phyloP scores from a whole-genome alignment of 2,113 vertebrate species.

The Opisthocomus hoazin region DNA sequence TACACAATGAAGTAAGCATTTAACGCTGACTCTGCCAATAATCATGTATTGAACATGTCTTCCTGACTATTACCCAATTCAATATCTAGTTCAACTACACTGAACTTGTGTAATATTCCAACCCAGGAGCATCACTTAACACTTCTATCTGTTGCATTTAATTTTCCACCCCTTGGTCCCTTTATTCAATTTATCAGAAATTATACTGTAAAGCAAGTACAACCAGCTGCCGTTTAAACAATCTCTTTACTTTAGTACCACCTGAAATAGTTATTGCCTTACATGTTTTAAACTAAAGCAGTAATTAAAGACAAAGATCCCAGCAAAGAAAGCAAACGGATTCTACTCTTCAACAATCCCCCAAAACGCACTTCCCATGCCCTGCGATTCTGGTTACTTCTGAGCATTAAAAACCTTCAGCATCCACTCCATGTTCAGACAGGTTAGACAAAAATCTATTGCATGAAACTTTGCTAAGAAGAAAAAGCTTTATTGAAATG shows the following conservation, averaged over 20 bases:
- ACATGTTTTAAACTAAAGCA: not conserved
- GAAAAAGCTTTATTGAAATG: not conserved
- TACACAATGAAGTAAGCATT: not conserved
- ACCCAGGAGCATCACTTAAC: not conserved
- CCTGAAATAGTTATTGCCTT: slow-evolving; percentile 33
- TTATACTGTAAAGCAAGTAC: not conserved
- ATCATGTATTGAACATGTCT: not conserved
- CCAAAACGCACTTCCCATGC: not conserved
- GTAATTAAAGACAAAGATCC: not conserved
- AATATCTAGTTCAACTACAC: not conserved
- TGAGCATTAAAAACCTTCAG: not conserved
- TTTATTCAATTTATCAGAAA: not conserved
- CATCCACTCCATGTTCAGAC: not conserved
- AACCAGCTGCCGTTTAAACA: not conserved
- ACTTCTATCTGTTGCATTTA: not conserved
- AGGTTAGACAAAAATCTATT: not conserved
- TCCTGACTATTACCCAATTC: not conserved
- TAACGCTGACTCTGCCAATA: not conserved
- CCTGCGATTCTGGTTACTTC: not conserved
- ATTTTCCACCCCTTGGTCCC: not conserved
- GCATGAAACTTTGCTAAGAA: not conserved
- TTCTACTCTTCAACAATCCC: not conserved
- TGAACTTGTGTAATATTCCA: not conserved
- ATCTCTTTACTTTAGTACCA: not conserved
- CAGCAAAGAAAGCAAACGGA: not conserved